Conservation (phyloP, 2,888 invertebrate species). For the Phengaris arion region DNA sequence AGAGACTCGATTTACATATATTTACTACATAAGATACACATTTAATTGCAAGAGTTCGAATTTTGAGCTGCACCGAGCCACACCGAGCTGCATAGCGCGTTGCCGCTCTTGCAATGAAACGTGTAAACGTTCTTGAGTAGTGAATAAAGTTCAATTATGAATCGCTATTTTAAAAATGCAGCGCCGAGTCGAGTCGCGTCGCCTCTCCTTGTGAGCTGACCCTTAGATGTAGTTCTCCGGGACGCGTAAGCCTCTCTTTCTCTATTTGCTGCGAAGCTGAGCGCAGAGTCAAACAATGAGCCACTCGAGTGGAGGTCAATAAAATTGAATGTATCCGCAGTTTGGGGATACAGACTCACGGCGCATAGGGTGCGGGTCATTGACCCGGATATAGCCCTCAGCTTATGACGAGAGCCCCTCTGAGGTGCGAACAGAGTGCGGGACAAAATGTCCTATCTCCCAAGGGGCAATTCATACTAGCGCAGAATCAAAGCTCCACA, state of each 20-base stretch:
- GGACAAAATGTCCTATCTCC: constrained; percentile 4
- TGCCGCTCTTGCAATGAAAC: too few relatives aligned
- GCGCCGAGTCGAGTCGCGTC: too few relatives aligned
- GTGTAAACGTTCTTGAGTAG: too few relatives aligned
- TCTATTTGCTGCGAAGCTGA: constrained; percentile 6
- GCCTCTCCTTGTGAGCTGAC: too few relatives aligned
- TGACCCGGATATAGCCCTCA: constrained; percentile 55
- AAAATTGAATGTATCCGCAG: constrained; percentile 39
- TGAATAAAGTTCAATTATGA: too few relatives aligned
- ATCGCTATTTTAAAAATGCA: too few relatives aligned
- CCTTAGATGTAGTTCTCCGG: background rate
- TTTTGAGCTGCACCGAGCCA: too few relatives aligned
- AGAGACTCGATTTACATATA: background rate
- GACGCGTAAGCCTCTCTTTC: background rate
- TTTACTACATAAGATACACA: too few relatives aligned
- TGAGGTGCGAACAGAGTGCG: background rate
- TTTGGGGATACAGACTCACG: constrained; percentile 49
- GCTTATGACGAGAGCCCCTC: constrained; percentile 38
- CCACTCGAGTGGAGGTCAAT: constrained; percentile 37
- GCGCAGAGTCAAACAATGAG: constrained; percentile 27
- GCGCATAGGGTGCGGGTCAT: constrained; percentile 67
- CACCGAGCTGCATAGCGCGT: too few relatives aligned
- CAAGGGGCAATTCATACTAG: background rate
- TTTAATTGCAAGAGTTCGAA: too few relatives aligned
- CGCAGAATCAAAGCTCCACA: background rate